Percentiles rank a stretch among this genome's conserved stretches.
Conservation (phyloP, 2,113 vertebrate species). For the Herpailurus yagouaroundi region DNA sequence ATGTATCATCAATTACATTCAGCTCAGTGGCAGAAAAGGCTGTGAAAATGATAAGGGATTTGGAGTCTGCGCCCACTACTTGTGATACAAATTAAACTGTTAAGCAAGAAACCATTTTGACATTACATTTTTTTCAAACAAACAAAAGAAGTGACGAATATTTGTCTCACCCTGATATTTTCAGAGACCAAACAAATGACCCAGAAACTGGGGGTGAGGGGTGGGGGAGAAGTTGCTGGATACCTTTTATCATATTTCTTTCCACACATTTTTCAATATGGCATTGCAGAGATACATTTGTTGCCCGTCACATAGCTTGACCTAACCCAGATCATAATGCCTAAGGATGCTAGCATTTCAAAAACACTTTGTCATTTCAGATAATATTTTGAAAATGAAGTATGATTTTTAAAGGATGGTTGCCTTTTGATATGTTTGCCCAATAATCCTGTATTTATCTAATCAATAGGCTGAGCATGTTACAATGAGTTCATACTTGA, state of each 20-base stretch:
- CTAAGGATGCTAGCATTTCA: constrained; percentile 70
- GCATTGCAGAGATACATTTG: constrained; percentile 57
- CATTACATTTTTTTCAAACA: constrained; percentile 44
- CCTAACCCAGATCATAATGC: constrained; percentile 72
- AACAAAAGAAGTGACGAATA: constrained; percentile 58
- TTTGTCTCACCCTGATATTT: constrained; percentile 74
- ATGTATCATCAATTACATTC: constrained; percentile 48
- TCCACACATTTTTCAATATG: constrained; percentile 66
- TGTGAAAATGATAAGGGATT: constrained; percentile 49
- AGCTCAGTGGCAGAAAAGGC: background rate
- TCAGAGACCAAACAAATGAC: constrained; percentile 79
- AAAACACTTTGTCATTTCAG: constrained; percentile 73
- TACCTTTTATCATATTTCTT: constrained; percentile 73
- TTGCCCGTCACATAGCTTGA: constrained; percentile 62
- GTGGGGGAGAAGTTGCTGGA: background rate
- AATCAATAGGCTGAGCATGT: constrained; percentile 51
- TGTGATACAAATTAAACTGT: constrained; percentile 55
- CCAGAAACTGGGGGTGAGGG: constrained; percentile 49
- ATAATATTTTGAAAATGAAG: constrained; percentile 51
- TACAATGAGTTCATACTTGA: constrained; percentile 45
- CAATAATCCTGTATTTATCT: constrained; percentile 45
- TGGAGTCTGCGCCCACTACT: constrained; percentile 31
- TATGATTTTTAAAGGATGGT: background rate
- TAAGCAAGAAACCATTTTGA: constrained; percentile 28
- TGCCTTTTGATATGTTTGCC: constrained; percentile 56